Evolutionary conservation across 1,140 invertebrate species (phyloP).

Genomic region (Ruditapes philippinarum): DNA sequence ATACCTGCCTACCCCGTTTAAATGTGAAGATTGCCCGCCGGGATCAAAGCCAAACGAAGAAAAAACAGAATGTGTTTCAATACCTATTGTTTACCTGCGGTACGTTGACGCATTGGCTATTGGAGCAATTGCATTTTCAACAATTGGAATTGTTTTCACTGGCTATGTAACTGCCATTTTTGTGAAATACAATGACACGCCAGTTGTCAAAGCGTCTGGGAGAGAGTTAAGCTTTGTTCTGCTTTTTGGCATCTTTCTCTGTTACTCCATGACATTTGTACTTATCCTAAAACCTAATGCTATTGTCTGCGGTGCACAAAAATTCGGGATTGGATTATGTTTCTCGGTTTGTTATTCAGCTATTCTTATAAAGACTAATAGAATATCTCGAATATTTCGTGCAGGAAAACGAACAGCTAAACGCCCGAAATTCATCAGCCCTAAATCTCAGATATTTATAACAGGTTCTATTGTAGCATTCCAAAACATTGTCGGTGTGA

Average conservation of each 20-base stretch:
- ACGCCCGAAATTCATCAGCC: constrained; percentile 96
- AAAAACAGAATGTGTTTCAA: constrained; percentile 92
- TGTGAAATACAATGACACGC: constrained; percentile 82
- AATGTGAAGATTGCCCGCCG: constrained; percentile 93
- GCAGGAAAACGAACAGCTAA: constrained; percentile 94
- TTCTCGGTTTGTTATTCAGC: constrained; percentile 92
- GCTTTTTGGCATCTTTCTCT: constrained; percentile 85
- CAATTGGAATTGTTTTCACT: constrained; percentile 85
- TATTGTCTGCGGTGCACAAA: constrained; percentile 89
- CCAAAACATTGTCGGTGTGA: constrained; percentile 82
- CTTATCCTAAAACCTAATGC: constrained; percentile 88
- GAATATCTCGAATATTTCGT: constrained; percentile 92
- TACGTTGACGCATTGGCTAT: constrained; percentile 92
- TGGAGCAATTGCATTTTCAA: constrained; percentile 91
- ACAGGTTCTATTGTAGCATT: constrained; percentile 91
- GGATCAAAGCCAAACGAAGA: constrained; percentile 93
- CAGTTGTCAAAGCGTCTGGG: constrained; percentile 86
- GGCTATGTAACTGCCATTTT: constrained; percentile 76
- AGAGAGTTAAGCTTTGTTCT: constrained; percentile 86
- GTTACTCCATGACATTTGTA: constrained; percentile 85
- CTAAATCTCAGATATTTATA: constrained; percentile 96
- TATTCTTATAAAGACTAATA: constrained; percentile 93
- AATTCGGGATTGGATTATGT: constrained; percentile 91
- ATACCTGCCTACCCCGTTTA: constrained; percentile 92
- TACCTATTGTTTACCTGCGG: constrained; percentile 94